These are phyloP conservation scores for Philypnodon macrostomus DNA, from an alignment of 2,797 vertebrate species.

Conservation along the genomic window DNA sequence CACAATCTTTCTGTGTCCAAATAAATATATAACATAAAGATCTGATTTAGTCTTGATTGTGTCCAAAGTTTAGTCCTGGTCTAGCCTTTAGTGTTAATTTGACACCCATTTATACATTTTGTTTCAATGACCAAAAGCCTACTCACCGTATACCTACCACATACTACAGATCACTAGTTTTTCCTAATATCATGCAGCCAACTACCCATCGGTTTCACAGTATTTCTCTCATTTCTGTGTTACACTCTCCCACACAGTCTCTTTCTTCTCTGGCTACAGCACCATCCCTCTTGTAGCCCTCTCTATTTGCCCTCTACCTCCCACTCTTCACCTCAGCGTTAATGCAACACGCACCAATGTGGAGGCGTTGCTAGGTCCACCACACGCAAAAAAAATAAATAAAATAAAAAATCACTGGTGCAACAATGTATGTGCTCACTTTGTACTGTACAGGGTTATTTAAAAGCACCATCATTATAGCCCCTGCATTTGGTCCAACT, in stretches of 20 bases:
- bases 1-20: too few species aligned
- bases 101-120: too few species aligned
- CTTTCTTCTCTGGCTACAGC: slow-evolving; percentile 48
- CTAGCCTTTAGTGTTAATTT: too few species aligned
- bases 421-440: slow-evolving; percentile 51
- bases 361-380: slow-evolving; percentile 61
- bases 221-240: slow-evolving; percentile 23
- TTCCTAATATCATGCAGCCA: too few species aligned
- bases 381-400: too few species aligned
- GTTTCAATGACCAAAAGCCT: too few species aligned
- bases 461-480: slow-evolving; percentile 29
- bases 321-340: slow-evolving; percentile 71
- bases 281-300: slow-evolving; percentile 65
- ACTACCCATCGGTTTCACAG: slow-evolving; percentile 7
- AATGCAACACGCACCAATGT: slow-evolving; percentile 69
- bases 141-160: too few species aligned
- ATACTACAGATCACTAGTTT: too few species aligned
- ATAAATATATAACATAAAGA: too few species aligned
- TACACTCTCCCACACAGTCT: slow-evolving; percentile 59
- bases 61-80: too few species aligned
- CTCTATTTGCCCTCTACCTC: slow-evolving; percentile 73
- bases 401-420: slow-evolving; percentile 14
- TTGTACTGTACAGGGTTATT: slow-evolving; percentile 39
- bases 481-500: slow-evolving; percentile 23
- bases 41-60: too few species aligned